A percentile compares a stretch with the other conserved stretches of the same genome.
Conservation (phyloP, 2,888 invertebrate genomes). For the Phaonia tiefii region DNA sequence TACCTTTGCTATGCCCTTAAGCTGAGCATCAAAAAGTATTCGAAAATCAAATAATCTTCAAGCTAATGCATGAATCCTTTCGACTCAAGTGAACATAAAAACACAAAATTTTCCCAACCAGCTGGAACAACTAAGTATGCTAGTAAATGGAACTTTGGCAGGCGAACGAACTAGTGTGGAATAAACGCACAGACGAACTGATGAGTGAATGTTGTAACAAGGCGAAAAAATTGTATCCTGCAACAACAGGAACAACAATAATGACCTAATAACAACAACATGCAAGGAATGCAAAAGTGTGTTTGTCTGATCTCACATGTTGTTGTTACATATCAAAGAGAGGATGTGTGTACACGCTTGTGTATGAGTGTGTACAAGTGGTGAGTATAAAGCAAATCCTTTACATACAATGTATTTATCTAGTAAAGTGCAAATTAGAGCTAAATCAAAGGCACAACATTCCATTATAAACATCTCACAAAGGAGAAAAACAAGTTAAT, state of each 20-base stretch:
- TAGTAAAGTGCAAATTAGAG: conserved; percentile 57
- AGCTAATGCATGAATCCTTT: conserved; percentile 52
- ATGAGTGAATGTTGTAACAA: too few relatives aligned
- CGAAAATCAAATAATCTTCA: conserved; percentile 61
- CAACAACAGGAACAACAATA: conserved; percentile 8
- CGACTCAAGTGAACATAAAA: not conserved
- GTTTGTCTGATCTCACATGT: not conserved
- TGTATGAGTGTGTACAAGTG: conserved; percentile 15
- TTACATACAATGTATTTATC: conserved; percentile 43
- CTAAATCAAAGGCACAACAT: not conserved
- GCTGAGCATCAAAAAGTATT: conserved; percentile 6
- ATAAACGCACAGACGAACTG: conserved; percentile 6
- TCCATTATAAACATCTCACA: not conserved
- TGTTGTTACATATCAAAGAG: too few relatives aligned
- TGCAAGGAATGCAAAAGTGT: not conserved
- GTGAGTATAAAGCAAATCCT: conserved; percentile 41
- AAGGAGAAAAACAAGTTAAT: not conserved
- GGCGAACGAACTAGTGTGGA: conserved; percentile 19
- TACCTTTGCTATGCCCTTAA: not conserved
- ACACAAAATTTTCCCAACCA: too few relatives aligned
- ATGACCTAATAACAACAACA: not conserved
- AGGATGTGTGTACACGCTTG: too few relatives aligned
- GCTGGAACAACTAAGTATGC: not conserved
- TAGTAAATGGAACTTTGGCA: conserved; percentile 12
- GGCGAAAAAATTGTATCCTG: conserved; percentile 62